Conservation (phyloP, 1,140 invertebrate genomes). For the Caligus rogercresseyi region DNA sequence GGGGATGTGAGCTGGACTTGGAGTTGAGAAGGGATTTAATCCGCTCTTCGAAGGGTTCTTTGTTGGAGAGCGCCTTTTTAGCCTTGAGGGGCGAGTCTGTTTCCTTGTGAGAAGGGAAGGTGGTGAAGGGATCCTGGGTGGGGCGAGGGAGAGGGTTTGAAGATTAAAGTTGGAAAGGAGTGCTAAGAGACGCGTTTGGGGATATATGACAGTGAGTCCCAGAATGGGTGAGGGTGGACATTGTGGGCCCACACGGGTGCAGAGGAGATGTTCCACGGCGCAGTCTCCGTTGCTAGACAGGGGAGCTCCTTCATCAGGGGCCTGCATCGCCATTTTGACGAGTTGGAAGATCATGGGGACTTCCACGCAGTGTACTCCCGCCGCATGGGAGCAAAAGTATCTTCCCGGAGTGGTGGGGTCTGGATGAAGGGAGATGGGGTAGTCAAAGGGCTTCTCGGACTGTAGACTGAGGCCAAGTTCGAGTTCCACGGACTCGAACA, state of each 20-base stretch:
- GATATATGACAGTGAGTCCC: not conserved
- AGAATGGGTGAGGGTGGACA: not conserved
- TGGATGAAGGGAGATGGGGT: conserved; percentile 15
- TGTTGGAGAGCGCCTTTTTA: not conserved
- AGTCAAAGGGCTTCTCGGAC: conserved; percentile 9
- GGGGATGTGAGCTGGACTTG: not conserved
- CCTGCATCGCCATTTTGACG: not conserved
- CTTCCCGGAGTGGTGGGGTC: conserved; percentile 15
- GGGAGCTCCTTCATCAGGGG: not conserved
- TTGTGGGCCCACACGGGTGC: not conserved
- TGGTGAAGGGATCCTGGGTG: not conserved
- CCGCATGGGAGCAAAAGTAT: conserved; percentile 19
- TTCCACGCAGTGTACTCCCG: conserved; percentile 18
- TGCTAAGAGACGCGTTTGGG: not conserved
- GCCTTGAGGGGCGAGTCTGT: not conserved
- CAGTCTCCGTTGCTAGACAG: conserved; percentile 1
- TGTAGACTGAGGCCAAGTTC: not conserved
- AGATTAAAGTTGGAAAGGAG: not conserved
- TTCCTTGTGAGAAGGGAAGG: not conserved
- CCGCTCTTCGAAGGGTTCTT: conserved; percentile 5
- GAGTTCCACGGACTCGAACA: not conserved
- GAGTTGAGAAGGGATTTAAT: not conserved
- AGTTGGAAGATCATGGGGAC: conserved; percentile 16
- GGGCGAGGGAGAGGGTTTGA: not conserved
- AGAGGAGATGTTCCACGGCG: conserved; percentile 10